Base-by-base conservation (phyloP, 1,140 invertebrate genomes). In the Schlechtendalia chinensis region DNA sequence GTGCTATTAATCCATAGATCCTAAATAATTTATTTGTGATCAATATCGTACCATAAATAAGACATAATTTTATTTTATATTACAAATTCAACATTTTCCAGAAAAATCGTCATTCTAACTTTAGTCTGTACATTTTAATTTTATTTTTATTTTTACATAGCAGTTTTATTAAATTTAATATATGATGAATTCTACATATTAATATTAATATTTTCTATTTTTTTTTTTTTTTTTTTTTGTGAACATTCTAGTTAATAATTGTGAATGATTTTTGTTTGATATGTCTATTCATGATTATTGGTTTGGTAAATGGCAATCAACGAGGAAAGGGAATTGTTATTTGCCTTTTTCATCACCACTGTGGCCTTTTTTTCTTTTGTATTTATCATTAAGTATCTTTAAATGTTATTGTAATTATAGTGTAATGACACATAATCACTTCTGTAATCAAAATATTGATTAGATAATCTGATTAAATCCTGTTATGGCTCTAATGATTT, bases 351-450 rank as follows among this genome's bases (percentile, higher is more conserved):
- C 69, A 27, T 54, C 47, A 72, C 17, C 47, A 72, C 47, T 54
- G 69, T 72, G 69, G 69, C 69, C 69, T 72, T 72, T 72, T 29
- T 67, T 67, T 45, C n/a, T 71, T 54, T n/a, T 72, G 54, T 72
- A 72, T 4, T 72, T 69, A 69, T 72, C 29, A 72, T n/a, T 47
- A 54, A 19, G 29, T 29, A 29, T 61, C 29, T 24, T 71, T 69
- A 69, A 29, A 63, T 63, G n/a, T 69, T 17, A 12, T 47, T 24
- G 5, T 67, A 39, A 45, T 59, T 14, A 22, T 45, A 50, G 24
- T 69, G 14, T 69, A 69, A 69, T 69, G 8, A 27, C 8, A 56
- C 47, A 50, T 50, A 50, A 50, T 50, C 11, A 50, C 10, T 50
- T 12, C 11, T 12, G 27, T 29, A 63, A 32, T 63, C 17, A 32